Percentiles rank a stretch among this genome's conserved stretches.
Evolutionary conservation across 1,140 invertebrate genomes (phyloP).

Genomic region (Dufourea novaeangliae): DNA sequence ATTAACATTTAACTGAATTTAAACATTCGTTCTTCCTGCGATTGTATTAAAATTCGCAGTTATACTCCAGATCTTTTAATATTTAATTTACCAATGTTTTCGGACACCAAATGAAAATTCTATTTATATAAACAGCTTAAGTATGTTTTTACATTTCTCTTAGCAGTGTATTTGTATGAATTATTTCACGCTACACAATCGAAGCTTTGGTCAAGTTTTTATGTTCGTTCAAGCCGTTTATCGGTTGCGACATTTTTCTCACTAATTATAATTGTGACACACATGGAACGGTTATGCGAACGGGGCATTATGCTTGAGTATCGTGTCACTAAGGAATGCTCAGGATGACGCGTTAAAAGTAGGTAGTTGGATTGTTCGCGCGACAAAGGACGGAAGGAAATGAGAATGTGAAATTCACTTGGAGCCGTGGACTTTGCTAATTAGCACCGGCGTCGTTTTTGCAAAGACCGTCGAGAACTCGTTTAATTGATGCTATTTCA

Average conservation of each 20-base stretch:
- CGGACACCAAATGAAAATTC: too few relatives aligned
- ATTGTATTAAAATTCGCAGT: too few relatives aligned
- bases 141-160: too few relatives aligned
- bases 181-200: too few relatives aligned
- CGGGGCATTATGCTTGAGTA: neutral
- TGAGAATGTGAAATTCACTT: slow-evolving; percentile 55
- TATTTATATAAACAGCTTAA: too few relatives aligned
- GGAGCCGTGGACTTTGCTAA: slow-evolving; percentile 61
- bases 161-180: too few relatives aligned
- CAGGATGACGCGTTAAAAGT: slow-evolving; percentile 34
- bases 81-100: too few relatives aligned
- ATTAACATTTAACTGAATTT: too few relatives aligned
- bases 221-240: too few relatives aligned
- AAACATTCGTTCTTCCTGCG: too few relatives aligned
- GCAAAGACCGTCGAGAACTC: slow-evolving; percentile 40
- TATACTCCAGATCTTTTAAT: too few relatives aligned
- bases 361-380: slow-evolving; percentile 27
- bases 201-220: too few relatives aligned
- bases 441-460: slow-evolving; percentile 55
- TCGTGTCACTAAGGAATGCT: neutral
- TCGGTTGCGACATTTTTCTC: neutral
- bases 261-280: neutral
- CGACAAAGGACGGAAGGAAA: neutral
- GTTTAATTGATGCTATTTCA: slow-evolving; percentile 56
- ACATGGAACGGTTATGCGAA: neutral